Conservation (phyloP, 2,113 vertebrate genomes). For the Hippocampus barbouri region DNA sequence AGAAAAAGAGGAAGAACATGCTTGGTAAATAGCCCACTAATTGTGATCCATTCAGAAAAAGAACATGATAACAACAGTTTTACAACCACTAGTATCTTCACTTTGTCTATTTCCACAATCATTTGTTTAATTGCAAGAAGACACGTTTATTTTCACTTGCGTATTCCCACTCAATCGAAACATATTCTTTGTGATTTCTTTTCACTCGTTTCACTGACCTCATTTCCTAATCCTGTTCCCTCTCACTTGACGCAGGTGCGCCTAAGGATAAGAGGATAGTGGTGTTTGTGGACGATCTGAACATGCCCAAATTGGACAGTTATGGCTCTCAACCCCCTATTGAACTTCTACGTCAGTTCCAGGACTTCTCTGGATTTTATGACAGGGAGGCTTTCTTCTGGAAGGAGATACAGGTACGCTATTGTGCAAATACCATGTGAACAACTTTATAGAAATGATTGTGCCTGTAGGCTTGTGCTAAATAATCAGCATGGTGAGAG, state of each 20-base stretch:
- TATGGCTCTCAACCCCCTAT: slow-evolving; percentile 84
- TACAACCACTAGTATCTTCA: background rate
- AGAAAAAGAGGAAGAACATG: slow-evolving; percentile 82
- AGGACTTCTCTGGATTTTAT: slow-evolving; percentile 83
- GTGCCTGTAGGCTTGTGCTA: no score
- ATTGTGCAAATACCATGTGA: background rate
- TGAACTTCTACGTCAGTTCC: slow-evolving; percentile 81
- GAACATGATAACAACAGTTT: background rate
- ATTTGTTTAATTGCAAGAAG: background rate
- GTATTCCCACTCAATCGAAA: background rate
- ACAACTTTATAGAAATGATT: no score
- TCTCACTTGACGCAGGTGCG: slow-evolving; percentile 64
- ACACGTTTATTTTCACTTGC: background rate
- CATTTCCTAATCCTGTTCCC: background rate
- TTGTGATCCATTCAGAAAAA: background rate
- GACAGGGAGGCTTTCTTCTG: slow-evolving; percentile 80
- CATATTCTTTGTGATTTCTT: background rate
- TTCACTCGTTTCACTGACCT: background rate
- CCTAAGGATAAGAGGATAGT: slow-evolving; percentile 77
- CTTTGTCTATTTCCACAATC: background rate
- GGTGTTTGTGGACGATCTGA: slow-evolving; percentile 84
- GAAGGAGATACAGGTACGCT: slow-evolving; percentile 80
- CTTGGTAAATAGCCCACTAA: slow-evolving; percentile 59
- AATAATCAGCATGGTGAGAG: no score
- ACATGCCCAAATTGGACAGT: slow-evolving; percentile 81